phyloP scores from a whole-genome alignment of 2,888 invertebrate genomes.

The Thera obeliscata region DNA sequence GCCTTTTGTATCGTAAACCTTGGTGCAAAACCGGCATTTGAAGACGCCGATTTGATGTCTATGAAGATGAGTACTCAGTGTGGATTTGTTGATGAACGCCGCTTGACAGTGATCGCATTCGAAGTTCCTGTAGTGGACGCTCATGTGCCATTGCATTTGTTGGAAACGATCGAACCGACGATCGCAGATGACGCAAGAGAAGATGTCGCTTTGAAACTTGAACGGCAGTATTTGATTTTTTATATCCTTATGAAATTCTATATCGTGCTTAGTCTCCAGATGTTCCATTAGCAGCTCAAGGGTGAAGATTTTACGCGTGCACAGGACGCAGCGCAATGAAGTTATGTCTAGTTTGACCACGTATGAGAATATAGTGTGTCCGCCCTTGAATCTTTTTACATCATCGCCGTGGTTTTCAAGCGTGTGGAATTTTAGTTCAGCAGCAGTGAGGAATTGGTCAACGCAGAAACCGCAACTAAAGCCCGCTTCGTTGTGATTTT shows the following conservation, averaged over 20 bases:
- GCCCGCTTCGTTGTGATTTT: constrained; percentile 51
- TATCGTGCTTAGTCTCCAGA: constrained; percentile 48
- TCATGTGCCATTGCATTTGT: constrained; percentile 59
- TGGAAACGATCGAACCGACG: constrained; percentile 55
- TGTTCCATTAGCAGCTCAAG: constrained; percentile 53
- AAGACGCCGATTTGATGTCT: constrained; percentile 40
- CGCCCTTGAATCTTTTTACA: constrained; percentile 50
- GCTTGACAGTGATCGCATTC: constrained; percentile 56
- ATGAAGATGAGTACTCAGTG: constrained; percentile 35
- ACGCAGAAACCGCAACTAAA: constrained; percentile 62
- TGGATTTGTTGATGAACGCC: constrained; percentile 40
- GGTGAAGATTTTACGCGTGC: constrained; percentile 41
- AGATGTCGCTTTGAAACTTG: constrained; percentile 53
- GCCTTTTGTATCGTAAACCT: constrained; percentile 57
- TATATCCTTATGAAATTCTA: constrained; percentile 48
- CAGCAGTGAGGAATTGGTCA: constrained; percentile 48
- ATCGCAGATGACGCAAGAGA: constrained; percentile 57
- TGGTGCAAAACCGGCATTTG: constrained; percentile 57
- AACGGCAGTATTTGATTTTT: constrained; percentile 64
- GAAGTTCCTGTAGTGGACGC: constrained; percentile 60
- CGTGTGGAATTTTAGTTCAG: constrained; percentile 60
- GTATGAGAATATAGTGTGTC: constrained; percentile 43
- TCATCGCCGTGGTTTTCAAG: constrained; percentile 38
- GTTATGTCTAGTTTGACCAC: constrained; percentile 61
- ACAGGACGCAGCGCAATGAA: constrained; percentile 50